phyloP scores from a whole-genome alignment of 53 echinoderm and acorn worm genomes.

The Arbacia lixula region DNA sequence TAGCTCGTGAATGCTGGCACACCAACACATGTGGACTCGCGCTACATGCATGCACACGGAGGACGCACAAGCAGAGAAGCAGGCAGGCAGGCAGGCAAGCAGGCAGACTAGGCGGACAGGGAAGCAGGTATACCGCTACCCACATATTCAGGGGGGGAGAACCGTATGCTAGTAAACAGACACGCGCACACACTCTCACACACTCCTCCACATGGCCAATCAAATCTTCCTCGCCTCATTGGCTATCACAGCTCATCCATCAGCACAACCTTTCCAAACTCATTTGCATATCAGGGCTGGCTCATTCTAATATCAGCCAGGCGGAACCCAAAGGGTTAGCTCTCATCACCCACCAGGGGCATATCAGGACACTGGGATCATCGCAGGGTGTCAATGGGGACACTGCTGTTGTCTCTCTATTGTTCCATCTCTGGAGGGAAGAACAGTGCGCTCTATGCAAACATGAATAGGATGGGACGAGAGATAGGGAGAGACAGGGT shows the following conservation, averaged over 20 bases:
- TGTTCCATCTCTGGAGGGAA: too few relatives aligned
- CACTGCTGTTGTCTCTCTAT: conserved; percentile 39
- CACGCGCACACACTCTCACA: conserved; percentile 28
- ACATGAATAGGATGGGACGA: too few relatives aligned
- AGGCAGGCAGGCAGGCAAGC: neutral
- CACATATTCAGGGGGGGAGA: too few relatives aligned
- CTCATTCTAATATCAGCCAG: conserved; percentile 45
- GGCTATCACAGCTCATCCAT: conserved; percentile 42
- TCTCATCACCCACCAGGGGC: neutral
- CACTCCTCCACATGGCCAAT: conserved; percentile 50
- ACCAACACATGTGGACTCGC: too few relatives aligned
- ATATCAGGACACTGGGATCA: conserved; percentile 6
- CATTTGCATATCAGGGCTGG: conserved; percentile 53
- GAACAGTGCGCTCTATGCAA: too few relatives aligned
- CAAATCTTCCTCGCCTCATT: conserved; percentile 35
- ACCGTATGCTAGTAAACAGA: neutral
- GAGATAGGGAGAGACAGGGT: too few relatives aligned
- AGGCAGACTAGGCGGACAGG: too few relatives aligned
- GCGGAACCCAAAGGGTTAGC: conserved; percentile 23
- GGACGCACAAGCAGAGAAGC: neutral
- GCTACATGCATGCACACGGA: too few relatives aligned
- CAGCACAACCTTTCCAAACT: conserved; percentile 28
- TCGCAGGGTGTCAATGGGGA: conserved; percentile 12
- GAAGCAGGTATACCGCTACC: too few relatives aligned
- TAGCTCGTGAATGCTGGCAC: too few relatives aligned